Evolutionary conservation across 2,888 invertebrate species (phyloP).

Genomic region (Chaetoderma sp.): DNA sequence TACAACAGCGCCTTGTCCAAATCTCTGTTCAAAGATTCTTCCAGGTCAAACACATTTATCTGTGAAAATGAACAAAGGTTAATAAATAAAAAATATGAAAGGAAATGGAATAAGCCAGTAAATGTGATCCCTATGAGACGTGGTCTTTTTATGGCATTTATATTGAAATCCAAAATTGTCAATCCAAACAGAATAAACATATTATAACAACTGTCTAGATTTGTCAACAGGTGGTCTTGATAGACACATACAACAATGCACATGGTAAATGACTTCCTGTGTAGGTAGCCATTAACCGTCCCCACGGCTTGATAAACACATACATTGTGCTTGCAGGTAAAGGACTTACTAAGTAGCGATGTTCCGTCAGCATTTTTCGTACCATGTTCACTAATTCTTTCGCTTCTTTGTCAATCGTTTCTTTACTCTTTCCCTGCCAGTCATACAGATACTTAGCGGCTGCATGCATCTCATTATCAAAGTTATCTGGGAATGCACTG

Average conservation of each 20-base stretch:
- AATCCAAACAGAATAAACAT: too few species aligned
- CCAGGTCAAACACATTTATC: slow-evolving; percentile 62
- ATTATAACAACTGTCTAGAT: too few species aligned
- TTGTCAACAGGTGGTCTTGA: too few species aligned
- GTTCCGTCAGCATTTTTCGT: slow-evolving; percentile 38
- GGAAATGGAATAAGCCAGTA: not conserved
- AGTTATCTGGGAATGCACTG: slow-evolving; percentile 37
- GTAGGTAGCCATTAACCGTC: too few species aligned
- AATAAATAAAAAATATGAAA: not conserved
- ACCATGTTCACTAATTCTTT: slow-evolving; percentile 45
- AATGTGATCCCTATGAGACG: too few species aligned
- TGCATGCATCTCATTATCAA: slow-evolving; percentile 43
- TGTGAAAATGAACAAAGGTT: slow-evolving; percentile 35
- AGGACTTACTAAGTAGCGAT: slow-evolving; percentile 46
- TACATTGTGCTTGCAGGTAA: not conserved
- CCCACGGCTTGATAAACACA: not conserved
- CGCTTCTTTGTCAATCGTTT: slow-evolving; percentile 40
- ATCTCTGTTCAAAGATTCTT: slow-evolving; percentile 59
- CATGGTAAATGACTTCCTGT: too few species aligned
- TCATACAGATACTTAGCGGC: slow-evolving; percentile 47
- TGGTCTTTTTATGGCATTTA: too few species aligned
- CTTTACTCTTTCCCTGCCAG: slow-evolving; percentile 46
- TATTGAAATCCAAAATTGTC: too few species aligned
- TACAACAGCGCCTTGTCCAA: slow-evolving; percentile 65
- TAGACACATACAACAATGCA: too few species aligned